Conservation (phyloP, 2,113 vertebrate genomes). For the Myxocyprinus asiaticus region DNA sequence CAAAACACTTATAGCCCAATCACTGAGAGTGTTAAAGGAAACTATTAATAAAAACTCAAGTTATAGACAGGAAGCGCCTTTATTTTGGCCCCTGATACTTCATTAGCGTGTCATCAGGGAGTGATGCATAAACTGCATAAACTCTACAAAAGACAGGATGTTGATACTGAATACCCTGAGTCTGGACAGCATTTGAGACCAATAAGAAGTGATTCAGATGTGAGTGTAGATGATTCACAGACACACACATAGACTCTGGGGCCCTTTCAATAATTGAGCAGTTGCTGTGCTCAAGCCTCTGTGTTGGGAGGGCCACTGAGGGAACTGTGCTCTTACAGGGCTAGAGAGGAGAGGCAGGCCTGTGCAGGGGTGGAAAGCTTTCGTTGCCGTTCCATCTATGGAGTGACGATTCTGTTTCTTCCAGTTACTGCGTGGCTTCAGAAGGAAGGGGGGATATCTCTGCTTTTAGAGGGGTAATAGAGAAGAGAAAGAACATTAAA, state of each 20-base stretch:
- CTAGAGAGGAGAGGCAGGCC: constrained; percentile 97
- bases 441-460: constrained; percentile 70
- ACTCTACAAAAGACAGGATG: constrained; percentile 35
- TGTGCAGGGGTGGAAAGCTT: constrained; percentile 95
- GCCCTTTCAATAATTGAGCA: not conserved
- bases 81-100: not conserved
- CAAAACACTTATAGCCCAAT: too few relatives aligned
- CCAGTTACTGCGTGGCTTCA: constrained; percentile 85
- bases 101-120: not conserved
- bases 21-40: too few relatives aligned
- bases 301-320: not conserved
- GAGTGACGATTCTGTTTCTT: constrained; percentile 83
- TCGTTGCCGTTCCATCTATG: constrained; percentile 87
- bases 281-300: not conserved
- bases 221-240: constrained; percentile 51
- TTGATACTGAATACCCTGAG: not conserved
- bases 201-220: constrained; percentile 50
- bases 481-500: not conserved
- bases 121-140: not conserved
- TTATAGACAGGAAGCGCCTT: too few relatives aligned
- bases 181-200: constrained; percentile 32
- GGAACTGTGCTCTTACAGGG: constrained; percentile 77
- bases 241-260: not conserved
- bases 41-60: too few relatives aligned
- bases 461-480: constrained; percentile 62